These are phyloP conservation scores for Polylopha cassiicola DNA, from an alignment of 2,888 invertebrate species.

Conservation along the genomic window DNA sequence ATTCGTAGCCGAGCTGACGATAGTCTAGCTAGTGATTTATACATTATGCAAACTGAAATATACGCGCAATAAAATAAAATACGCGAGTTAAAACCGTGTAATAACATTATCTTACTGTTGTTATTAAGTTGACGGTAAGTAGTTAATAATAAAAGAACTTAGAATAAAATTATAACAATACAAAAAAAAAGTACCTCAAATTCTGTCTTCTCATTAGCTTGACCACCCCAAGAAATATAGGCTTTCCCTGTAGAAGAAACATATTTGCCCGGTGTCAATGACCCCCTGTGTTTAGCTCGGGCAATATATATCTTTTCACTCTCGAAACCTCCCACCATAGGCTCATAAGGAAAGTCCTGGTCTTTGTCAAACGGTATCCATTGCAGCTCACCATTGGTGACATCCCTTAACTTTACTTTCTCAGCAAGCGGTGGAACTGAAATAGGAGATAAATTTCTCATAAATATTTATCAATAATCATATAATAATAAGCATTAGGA, in stretches of 20 bases:
- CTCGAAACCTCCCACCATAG: conserved; percentile 20
- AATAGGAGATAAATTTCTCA: too few species aligned
- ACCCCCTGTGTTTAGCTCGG: conserved; percentile 17
- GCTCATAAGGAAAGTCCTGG: conserved; percentile 7
- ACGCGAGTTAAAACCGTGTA: too few species aligned
- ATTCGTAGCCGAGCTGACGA: too few species aligned
- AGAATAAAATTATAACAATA: neutral
- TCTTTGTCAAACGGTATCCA: conserved; percentile 8
- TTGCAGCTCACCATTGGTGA: conserved; percentile 13
- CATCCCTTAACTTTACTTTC: conserved; percentile 3
- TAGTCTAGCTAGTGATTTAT: too few species aligned
- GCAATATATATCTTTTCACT: conserved; percentile 18
- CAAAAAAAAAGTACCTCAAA: conserved; percentile 9
- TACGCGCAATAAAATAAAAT: too few species aligned
- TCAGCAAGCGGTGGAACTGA: conserved; percentile 14
- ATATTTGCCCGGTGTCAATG: conserved; percentile 21
- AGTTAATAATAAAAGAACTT: neutral
- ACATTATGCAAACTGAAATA: too few species aligned
- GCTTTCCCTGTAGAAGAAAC: conserved; percentile 10
- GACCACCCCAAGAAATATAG: conserved; percentile 20
- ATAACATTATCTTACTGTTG: too few species aligned
- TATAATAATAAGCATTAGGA: too few species aligned
- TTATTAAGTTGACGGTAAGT: too few species aligned
- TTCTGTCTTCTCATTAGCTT: conserved; percentile 15
- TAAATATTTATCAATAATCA: too few species aligned